Evolutionary conservation across 2,888 invertebrate species (phyloP).

Genomic region (Oasisia sp.): DNA sequence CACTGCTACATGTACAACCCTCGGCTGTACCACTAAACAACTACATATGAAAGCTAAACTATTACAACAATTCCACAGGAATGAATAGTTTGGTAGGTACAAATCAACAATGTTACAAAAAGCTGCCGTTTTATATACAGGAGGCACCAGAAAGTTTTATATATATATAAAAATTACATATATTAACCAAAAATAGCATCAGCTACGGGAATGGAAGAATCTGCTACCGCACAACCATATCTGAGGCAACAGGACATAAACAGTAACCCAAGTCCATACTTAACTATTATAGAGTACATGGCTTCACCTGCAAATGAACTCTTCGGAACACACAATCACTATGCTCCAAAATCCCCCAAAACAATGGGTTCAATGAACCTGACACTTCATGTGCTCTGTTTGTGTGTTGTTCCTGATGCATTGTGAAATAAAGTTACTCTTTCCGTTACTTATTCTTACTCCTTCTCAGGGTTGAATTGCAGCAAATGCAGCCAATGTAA

Average conservation of each 20-base stretch:
- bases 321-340: not conserved
- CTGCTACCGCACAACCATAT: not conserved
- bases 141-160: not conserved
- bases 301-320: no score
- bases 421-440: no score
- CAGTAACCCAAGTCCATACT: not conserved
- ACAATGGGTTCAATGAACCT: not conserved
- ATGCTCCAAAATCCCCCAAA: not conserved
- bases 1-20: not conserved
- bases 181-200: not conserved
- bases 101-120: not conserved
- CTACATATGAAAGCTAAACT: conserved; percentile 9
- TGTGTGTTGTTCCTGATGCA: no score
- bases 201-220: not conserved
- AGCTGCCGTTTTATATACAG: not conserved
- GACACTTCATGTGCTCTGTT: not conserved
- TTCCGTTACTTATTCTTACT: no score
- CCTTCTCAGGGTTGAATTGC: not conserved
- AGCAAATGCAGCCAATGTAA: not conserved
- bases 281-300: not conserved
- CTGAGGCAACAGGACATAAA: not conserved
- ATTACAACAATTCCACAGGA: not conserved
- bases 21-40: not conserved
- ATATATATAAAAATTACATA: not conserved
- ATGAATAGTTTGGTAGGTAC: not conserved